These are phyloP conservation scores for Meles meles DNA, from an alignment of 2,113 vertebrate species.

Conservation along the genomic window DNA sequence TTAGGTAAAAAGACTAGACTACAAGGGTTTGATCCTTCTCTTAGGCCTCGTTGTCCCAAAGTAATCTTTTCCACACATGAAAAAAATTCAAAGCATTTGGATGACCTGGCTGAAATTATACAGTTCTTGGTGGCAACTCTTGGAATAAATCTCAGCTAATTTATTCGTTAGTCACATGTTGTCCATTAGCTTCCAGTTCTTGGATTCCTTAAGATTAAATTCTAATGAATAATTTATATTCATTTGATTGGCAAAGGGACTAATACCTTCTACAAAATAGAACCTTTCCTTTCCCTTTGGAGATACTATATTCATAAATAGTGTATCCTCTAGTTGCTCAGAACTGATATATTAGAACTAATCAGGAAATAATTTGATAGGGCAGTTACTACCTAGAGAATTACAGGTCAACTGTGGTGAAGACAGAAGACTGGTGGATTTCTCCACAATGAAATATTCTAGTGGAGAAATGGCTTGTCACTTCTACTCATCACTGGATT, in stretches of 20 bases:
- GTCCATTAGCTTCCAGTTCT: conserved; percentile 7
- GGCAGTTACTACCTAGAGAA: not conserved
- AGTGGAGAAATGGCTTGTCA: not conserved
- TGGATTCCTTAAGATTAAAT: conserved; percentile 20
- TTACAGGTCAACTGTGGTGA: not conserved
- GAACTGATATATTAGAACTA: not conserved
- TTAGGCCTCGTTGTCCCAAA: not conserved
- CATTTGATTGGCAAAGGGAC: conserved; percentile 17
- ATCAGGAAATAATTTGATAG: not conserved
- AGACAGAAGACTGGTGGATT: not conserved
- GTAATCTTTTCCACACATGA: not conserved
- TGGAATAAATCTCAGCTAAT: not conserved
- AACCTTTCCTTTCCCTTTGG: not conserved
- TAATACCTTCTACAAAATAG: not conserved
- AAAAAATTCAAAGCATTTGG: conserved; percentile 28
- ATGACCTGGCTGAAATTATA: not conserved
- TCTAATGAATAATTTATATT: conserved; percentile 30
- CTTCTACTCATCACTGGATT: not conserved
- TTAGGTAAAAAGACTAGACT: not conserved
- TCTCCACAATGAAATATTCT: not conserved
- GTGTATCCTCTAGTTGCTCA: not conserved
- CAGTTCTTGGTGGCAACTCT: not conserved
- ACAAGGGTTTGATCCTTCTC: not conserved
- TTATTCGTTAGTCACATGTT: not conserved
- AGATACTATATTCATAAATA: not conserved